Conservation (phyloP, 2,888 invertebrate genomes). For the Tipula vernalis region DNA sequence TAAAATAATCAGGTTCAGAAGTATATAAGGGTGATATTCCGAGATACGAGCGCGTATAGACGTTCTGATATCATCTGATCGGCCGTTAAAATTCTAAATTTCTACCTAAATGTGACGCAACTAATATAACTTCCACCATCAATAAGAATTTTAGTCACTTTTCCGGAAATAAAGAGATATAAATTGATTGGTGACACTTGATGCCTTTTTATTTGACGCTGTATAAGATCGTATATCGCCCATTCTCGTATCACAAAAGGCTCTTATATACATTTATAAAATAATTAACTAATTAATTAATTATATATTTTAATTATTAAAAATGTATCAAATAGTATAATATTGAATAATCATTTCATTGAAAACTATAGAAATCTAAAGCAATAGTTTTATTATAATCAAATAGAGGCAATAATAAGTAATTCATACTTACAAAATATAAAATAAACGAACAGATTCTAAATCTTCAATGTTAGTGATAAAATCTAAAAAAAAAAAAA, state of each 20-base stretch:
- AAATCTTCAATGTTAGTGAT: not conserved
- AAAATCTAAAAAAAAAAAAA: not conserved
- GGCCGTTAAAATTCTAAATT: not conserved
- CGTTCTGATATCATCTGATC: not conserved
- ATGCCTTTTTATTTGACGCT: not conserved
- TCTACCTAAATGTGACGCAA: no score
- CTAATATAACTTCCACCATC: no score
- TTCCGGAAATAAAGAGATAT: no score
- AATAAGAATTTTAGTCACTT: no score
- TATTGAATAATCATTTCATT: not conserved
- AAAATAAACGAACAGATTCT: not conserved
- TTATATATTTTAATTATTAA: not conserved
- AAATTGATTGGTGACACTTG: no score
- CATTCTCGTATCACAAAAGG: not conserved
- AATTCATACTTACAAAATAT: not conserved
- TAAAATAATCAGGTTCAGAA: not conserved
- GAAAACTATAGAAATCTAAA: not conserved
- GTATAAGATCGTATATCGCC: not conserved
- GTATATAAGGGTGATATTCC: not conserved
- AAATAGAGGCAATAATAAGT: not conserved
- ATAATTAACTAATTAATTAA: not conserved
- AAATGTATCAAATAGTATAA: not conserved
- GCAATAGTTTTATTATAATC: not conserved
- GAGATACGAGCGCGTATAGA: not conserved
- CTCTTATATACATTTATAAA: not conserved